Evolutionary conservation across 1,140 invertebrate species (phyloP), one percentile per base, ranked within the genome.

Genomic region (Zaprionus tsacasi): DNA sequence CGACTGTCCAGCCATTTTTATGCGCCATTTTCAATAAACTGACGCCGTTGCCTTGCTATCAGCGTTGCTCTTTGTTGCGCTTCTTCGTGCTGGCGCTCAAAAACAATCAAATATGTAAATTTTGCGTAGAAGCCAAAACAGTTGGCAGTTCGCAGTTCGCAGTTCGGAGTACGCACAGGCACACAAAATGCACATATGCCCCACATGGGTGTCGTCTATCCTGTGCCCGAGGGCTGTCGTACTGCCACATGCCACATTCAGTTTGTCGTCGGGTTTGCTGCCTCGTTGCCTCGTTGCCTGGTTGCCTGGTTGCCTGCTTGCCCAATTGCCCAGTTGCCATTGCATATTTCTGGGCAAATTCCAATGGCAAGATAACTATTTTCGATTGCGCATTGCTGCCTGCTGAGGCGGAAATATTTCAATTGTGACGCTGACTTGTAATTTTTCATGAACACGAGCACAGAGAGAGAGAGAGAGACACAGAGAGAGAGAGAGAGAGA

Each of bases 371-470:
- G 78, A 89, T 89, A 89, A 90, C 85, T 90, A 90, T 89, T 89
- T 89, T 89, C 85, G 85, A 89, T 89, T 89, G 81, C 81, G 86
- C 81, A 89, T 89, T 89, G 89, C 85, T 81, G 86, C 85, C 77
- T 86, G 78, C 81, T 85, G 81, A 85, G 81, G 81, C 86, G 86
- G 78, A 89, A 89, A 90, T 89, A 89, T 89, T 89, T 89, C 85
- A 89, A 89, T 89, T 89, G 85, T 90, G 85, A 73, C 70, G 85
- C 85, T 89, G 85, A 89, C 85, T 89, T 89, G 85, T 89, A 90
- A 89, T 89, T 89, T 89, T 90, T 89, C 86, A 89, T 85, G 76
- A 79, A 89, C 81, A 78, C 81, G 36, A 61, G 48, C 66, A 38
- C 35, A 58, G 33, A 3, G 6, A 2, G n/a, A 15, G 40, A 45